Evolutionary conservation across 2,888 invertebrate genomes (phyloP).

Genomic region (Lasioglossum malachurum): DNA sequence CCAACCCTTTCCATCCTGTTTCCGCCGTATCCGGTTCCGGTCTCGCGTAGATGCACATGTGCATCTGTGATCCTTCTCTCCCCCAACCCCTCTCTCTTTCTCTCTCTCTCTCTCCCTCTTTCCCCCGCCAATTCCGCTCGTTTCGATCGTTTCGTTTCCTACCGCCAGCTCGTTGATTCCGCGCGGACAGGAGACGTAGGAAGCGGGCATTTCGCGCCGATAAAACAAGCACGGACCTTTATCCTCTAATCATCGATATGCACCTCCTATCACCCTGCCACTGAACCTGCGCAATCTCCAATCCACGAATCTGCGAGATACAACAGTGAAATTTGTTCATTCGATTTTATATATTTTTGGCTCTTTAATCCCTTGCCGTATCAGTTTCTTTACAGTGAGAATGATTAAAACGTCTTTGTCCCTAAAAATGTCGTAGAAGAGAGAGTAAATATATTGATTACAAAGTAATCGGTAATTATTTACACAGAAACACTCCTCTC

Average conservation of each 20-base stretch:
- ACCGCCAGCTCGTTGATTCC: neutral
- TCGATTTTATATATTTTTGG: too few relatives aligned
- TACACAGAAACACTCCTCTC: too few relatives aligned
- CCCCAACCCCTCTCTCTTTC: neutral
- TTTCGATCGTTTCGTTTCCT: slow-evolving; percentile 1
- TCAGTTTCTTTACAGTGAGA: too few relatives aligned
- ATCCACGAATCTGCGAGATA: neutral
- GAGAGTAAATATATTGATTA: too few relatives aligned
- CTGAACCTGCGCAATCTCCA: neutral
- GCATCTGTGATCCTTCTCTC: slow-evolving; percentile 44
- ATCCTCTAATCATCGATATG: neutral
- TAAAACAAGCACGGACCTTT: neutral
- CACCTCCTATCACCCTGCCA: neutral
- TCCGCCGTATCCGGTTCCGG: slow-evolving; percentile 67
- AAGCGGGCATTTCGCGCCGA: slow-evolving; percentile 48
- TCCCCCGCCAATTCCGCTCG: neutral
- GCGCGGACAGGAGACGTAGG: slow-evolving; percentile 46
- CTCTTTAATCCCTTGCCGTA: too few relatives aligned
- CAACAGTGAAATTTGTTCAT: too few relatives aligned
- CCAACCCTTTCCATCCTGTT: slow-evolving; percentile 53
- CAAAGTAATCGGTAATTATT: too few relatives aligned
- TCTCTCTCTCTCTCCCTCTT: slow-evolving; percentile 15
- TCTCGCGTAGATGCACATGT: slow-evolving; percentile 67
- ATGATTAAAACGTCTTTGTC: too few relatives aligned
- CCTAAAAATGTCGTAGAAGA: too few relatives aligned